These are phyloP conservation scores for Schizaphis graminum DNA, from an alignment of 2,888 invertebrate species.

Conservation along the genomic window DNA sequence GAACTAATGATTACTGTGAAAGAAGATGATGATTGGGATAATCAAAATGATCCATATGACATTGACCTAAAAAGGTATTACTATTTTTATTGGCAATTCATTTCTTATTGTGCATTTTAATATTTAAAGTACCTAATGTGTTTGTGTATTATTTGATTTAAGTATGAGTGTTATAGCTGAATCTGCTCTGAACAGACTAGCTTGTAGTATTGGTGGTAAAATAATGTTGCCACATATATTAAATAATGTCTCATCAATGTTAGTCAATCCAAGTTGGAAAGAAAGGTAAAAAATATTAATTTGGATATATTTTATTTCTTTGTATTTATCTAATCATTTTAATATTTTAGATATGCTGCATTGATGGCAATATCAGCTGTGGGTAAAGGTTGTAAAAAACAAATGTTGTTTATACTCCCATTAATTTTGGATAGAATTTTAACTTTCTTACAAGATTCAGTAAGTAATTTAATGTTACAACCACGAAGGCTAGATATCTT, in stretches of 20 bases:
- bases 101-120: neutral
- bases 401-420: constrained; percentile 96
- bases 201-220: constrained; percentile 96
- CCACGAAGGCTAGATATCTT: no score
- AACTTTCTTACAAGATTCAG: constrained; percentile 82
- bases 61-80: constrained; percentile 87
- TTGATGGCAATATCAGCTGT: constrained; percentile 98
- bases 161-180: constrained; percentile 96
- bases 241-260: constrained; percentile 87
- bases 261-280: constrained; percentile 86
- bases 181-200: constrained; percentile 94
- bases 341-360: constrained; percentile 84
- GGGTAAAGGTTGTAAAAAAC: constrained; percentile 98
- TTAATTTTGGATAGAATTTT: constrained; percentile 92
- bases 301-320: neutral
- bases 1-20: constrained; percentile 96
- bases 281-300: constrained; percentile 74
- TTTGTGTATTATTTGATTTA: constrained; percentile 68
- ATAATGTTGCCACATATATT: constrained; percentile 92
- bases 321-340: neutral
- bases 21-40: constrained; percentile 91
- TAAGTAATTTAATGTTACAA: constrained; percentile 59
- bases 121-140: neutral
- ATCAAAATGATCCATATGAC: constrained; percentile 87
- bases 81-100: neutral